A percentile compares a stretch with the other conserved stretches of the same genome.
Evolutionary conservation across 2,888 invertebrate species (phyloP).

Genomic region (Leptarthrus brevirostris): DNA sequence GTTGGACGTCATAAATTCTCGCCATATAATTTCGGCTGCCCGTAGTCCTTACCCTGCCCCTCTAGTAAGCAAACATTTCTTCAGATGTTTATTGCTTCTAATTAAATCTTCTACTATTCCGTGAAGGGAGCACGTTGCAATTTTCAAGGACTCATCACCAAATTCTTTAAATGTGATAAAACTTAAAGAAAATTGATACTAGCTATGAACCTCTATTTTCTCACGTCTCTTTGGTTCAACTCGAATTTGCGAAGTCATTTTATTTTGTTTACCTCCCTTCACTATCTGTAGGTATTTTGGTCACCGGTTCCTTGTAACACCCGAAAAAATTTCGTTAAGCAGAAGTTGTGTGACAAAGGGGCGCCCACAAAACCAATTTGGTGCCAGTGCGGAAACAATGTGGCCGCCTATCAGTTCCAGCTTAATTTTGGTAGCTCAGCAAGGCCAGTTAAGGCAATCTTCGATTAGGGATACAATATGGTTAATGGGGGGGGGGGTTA

Average conservation of each 20-base stretch:
- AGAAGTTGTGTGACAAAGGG: slow-evolving; percentile 63
- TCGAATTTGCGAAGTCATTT: neutral
- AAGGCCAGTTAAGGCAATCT: no score
- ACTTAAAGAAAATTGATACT: slow-evolving; percentile 50
- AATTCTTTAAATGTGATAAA: slow-evolving; percentile 51
- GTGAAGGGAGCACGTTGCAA: slow-evolving; percentile 51
- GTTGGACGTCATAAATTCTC: slow-evolving; percentile 72
- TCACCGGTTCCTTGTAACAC: slow-evolving; percentile 58
- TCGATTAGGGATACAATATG: no score
- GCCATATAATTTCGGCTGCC: slow-evolving; percentile 76
- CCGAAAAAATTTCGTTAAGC: slow-evolving; percentile 63
- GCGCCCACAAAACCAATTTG: slow-evolving; percentile 62
- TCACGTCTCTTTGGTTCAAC: neutral
- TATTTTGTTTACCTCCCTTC: neutral
- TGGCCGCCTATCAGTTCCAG: slow-evolving; percentile 52
- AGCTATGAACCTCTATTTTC: slow-evolving; percentile 49
- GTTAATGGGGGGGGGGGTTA: no score
- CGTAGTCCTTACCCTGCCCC: slow-evolving; percentile 76
- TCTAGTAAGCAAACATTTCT: slow-evolving; percentile 71
- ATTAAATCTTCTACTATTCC: slow-evolving; percentile 45
- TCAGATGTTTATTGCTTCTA: slow-evolving; percentile 4
- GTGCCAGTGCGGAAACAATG: slow-evolving; percentile 56
- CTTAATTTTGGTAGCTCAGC: slow-evolving; percentile 7
- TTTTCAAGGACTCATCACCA: slow-evolving; percentile 39
- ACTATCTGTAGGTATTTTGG: neutral